Conservation (phyloP, 2,797 vertebrate species). For the Telmatherina bonti region DNA sequence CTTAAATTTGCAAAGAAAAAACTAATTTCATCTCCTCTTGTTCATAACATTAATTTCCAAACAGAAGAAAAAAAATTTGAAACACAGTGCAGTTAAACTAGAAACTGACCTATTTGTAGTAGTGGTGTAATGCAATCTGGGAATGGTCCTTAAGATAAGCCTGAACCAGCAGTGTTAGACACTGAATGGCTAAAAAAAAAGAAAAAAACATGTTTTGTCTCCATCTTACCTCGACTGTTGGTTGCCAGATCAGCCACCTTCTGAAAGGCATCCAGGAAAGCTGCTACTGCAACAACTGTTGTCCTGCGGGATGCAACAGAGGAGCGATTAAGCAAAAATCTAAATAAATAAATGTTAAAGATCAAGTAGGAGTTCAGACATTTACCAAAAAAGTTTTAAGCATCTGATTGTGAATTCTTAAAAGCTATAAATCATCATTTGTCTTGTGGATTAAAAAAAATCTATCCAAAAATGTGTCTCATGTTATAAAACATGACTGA, state of each 20-base stretch:
- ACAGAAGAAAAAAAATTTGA: background rate
- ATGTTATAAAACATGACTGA: background rate
- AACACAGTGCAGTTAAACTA: background rate
- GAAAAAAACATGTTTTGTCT: fast-evolving
- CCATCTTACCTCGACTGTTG: conserved; percentile 90
- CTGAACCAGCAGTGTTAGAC: background rate
- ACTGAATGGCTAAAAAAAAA: background rate
- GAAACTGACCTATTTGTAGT: background rate
- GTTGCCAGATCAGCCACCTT: conserved; percentile 96
- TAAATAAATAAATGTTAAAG: no score
- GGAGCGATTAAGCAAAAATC: no score
- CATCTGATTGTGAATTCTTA: no score
- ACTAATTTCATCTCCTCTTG: no score
- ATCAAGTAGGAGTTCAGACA: no score
- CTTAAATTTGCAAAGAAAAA: background rate
- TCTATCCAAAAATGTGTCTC: no score
- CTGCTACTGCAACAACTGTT: conserved; percentile 91
- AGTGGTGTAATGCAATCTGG: no score
- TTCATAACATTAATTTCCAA: background rate
- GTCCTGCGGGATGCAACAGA: conserved; percentile 78
- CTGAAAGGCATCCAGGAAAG: conserved; percentile 95
- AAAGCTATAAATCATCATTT: no score
- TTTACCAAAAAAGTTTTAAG: no score
- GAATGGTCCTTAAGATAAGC: no score
- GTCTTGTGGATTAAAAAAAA: no score